Evolutionary conservation across 2,888 invertebrate genomes (phyloP).

Genomic region (Boloria euphrosyne): DNA sequence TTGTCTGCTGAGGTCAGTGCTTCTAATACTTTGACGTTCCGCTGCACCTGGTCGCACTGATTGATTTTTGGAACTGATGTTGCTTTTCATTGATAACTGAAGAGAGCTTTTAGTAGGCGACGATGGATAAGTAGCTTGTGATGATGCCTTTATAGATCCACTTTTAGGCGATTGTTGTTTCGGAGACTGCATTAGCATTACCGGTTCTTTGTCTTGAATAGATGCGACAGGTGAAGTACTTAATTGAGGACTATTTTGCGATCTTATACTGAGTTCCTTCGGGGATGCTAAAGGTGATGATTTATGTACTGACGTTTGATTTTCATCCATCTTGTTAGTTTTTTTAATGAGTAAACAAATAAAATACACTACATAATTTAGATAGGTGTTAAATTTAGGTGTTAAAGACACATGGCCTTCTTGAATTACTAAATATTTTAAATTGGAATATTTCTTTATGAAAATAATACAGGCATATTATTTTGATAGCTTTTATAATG

Average conservation of each 20-base stretch:
- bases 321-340: conserved; percentile 41
- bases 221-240: conserved; percentile 7
- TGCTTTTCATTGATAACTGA: conserved; percentile 34
- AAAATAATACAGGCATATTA: conserved; percentile 2
- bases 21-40: conserved; percentile 34
- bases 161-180: conserved; percentile 19
- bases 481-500: conserved; percentile 1
- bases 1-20: conserved; percentile 42
- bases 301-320: conserved; percentile 31
- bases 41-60: conserved; percentile 26
- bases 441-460: conserved; percentile 4
- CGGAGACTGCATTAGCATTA: conserved; percentile 10
- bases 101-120: conserved; percentile 31
- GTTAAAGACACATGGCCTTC: conserved; percentile 52
- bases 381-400: conserved; percentile 13
- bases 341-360: conserved; percentile 20
- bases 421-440: conserved; percentile 45
- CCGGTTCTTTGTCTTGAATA: background rate
- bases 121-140: conserved; percentile 13
- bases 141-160: conserved; percentile 18
- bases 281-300: conserved; percentile 26
- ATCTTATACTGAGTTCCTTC: conserved; percentile 36
- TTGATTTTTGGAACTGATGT: conserved; percentile 19
- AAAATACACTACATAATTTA: conserved; percentile 39
- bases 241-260: conserved; percentile 30